Evolutionary conservation across 92 coral and sea anemone genomes (phyloP), one percentile per base, ranked within the genome.

Genomic region (Phenganax stokvisi): DNA sequence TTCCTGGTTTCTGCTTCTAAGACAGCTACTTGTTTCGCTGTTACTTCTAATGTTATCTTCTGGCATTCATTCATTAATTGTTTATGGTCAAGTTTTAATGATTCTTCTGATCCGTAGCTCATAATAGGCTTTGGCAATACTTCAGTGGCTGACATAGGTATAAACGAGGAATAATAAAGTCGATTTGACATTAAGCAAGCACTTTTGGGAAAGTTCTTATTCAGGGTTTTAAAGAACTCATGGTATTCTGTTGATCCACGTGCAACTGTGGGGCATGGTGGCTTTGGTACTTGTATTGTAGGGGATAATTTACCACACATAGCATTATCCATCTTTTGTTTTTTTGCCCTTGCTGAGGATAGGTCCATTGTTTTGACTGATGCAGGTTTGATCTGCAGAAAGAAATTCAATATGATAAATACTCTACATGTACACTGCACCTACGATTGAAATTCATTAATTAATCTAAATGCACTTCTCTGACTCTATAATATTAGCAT

Each of bases 1-100:
- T 61, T 61, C 67, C 67, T 61, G 67, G 67, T 61, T 61, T 61
- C 67, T 61, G 67, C 67, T 61, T 61, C 67, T 61, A 61, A 37
- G 67, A 7, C 12, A 61, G 67, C 67, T 9, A 61, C 17, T 61
- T 61, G 67, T 0, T 61, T 61, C 15, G 12, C 67, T 61, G 67
- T 61, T 13, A 61, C 12, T 61, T 61, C 27, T 9, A 61, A 7
- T 61, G 67, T 61, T 61, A 61, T 6, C 67, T 61, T 61, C 67
- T 61, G 67, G 67, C 67, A 61, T 61, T 61, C 67, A 61, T 61
- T 20, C 67, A 61, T 61, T 61, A 61, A 13, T 9, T 61, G 12
- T 13, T 61, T 20, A 13, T 61, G 67, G 7, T 13, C 12, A 61
- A 61, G 67, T 61, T 61, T 61, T 61, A 61, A 61, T 61, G 67